These are phyloP conservation scores for Exaiptasia diaphana DNA, from an alignment of 64 coral and sea anemone genomes.

Conservation along the genomic window DNA sequence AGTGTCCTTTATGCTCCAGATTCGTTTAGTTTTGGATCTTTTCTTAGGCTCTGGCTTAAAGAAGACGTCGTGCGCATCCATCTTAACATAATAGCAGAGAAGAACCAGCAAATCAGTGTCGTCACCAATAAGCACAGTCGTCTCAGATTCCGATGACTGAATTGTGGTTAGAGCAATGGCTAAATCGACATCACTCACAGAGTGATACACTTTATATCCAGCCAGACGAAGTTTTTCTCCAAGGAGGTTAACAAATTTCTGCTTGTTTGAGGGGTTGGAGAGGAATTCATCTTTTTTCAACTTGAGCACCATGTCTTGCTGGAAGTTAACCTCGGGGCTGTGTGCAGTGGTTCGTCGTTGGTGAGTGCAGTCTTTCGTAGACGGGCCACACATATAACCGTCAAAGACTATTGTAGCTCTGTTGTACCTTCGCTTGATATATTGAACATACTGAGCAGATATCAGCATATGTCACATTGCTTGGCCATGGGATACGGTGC, in stretches of 20 bases:
- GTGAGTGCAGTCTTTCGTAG: neutral
- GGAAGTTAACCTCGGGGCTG: neutral
- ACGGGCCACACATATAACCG: neutral
- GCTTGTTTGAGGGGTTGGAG: neutral
- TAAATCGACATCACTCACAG: neutral
- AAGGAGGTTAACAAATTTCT: neutral
- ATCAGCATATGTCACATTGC: neutral
- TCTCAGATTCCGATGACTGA: neutral
- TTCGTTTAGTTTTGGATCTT: neutral
- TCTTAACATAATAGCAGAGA: neutral
- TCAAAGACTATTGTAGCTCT: conserved; percentile 20
- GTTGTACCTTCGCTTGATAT: neutral
- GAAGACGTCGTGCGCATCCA: neutral
- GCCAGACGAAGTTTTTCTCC: neutral
- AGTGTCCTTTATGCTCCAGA: neutral
- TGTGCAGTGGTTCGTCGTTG: neutral
- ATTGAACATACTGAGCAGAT: conserved; percentile 9
- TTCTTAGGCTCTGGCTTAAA: neutral
- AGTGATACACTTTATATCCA: neutral
- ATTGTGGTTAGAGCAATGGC: neutral
- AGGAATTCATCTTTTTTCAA: conserved; percentile 22
- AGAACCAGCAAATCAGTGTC: conserved; percentile 22
- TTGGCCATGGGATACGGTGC: conserved; percentile 7
- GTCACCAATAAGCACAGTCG: conserved; percentile 8
- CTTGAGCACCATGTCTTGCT: neutral